Evolutionary conservation across 2,797 vertebrate genomes (phyloP).

Genomic region (Babyrousa celebensis): DNA sequence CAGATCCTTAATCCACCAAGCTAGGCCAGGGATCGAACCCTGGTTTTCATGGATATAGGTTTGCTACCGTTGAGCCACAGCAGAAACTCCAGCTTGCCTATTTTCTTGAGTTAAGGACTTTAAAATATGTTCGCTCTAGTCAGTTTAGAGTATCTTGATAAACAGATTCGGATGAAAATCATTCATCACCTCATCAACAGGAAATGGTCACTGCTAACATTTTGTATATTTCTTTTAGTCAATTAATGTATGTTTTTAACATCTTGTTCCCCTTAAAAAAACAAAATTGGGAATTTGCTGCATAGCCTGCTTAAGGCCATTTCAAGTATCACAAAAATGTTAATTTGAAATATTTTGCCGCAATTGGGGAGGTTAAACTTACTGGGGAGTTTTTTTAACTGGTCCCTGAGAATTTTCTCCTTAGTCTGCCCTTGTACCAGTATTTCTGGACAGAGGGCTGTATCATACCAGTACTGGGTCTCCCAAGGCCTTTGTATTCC

Average conservation of each 20-base stretch:
- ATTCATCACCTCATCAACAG: not conserved
- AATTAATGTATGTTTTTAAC: not conserved
- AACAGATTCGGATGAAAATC: not conserved
- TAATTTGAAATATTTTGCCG: not conserved
- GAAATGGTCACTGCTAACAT: not conserved
- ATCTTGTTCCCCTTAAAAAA: not conserved
- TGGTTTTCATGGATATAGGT: too few species aligned
- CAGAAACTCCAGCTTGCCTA: not conserved
- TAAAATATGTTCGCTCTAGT: not conserved
- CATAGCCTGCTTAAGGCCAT: not conserved
- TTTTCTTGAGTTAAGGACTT: not conserved
- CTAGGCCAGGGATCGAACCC: too few species aligned
- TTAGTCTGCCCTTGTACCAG: not conserved
- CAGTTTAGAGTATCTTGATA: not conserved
- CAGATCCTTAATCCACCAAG: too few species aligned
- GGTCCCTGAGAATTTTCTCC: not conserved
- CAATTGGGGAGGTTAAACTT: not conserved
- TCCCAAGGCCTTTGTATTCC: not conserved
- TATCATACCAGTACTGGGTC: fast-evolving
- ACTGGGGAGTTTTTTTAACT: not conserved
- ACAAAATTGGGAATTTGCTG: not conserved
- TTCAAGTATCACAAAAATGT: not conserved
- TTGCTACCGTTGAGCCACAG: too few species aligned
- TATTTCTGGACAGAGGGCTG: not conserved
- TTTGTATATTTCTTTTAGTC: not conserved